Percentiles rank a stretch among this genome's conserved stretches.
Evolutionary conservation across 2,113 vertebrate genomes (phyloP).

Genomic region (Sebastes schlegelii): DNA sequence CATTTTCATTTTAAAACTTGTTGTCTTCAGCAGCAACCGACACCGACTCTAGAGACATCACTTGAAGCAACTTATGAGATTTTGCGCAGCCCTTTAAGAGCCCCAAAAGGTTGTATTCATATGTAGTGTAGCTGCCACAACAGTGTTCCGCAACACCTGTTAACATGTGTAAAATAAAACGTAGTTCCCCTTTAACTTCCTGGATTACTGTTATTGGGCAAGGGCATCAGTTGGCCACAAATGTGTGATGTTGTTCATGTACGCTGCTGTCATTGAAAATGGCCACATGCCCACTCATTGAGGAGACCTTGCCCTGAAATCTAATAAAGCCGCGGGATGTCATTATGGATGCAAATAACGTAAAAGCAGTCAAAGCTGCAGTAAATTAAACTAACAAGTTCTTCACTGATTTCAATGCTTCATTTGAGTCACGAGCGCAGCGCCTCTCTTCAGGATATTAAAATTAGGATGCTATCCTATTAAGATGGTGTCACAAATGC

Average conservation of each 20-base stretch:
- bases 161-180: not conserved
- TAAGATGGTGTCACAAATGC: constrained; percentile 31
- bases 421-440: not conserved
- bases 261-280: not conserved
- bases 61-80: constrained; percentile 5
- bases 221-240: not conserved
- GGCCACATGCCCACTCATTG: not conserved
- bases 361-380: not conserved
- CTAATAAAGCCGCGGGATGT: not conserved
- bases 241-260: not conserved
- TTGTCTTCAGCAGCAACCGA: not conserved
- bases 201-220: not conserved
- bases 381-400: not conserved
- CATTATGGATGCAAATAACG: constrained; percentile 5
- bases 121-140: not conserved
- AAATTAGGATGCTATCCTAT: constrained; percentile 30
- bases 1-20: not conserved
- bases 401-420: constrained; percentile 25
- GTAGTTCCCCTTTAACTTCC: not conserved
- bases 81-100: not conserved
- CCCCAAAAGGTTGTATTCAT: not conserved
- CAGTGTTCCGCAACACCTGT: not conserved
- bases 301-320: not conserved
- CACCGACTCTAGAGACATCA: not conserved
- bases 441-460: constrained; percentile 21